A percentile compares a stretch with the other conserved stretches of the same genome.
Evolutionary conservation across 2,797 vertebrate genomes (phyloP).

Genomic region (Centropyge bicolor): DNA sequence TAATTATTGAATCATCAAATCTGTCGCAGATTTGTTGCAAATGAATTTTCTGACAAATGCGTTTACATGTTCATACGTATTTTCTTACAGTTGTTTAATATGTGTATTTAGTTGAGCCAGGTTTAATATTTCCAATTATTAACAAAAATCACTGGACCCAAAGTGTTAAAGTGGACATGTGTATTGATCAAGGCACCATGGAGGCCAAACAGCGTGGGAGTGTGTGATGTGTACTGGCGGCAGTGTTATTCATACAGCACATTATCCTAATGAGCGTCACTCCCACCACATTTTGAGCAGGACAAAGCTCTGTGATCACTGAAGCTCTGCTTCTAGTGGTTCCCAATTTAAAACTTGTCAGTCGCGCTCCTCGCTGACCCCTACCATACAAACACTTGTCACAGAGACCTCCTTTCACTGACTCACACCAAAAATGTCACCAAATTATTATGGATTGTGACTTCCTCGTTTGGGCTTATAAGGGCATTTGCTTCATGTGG

Average conservation of each 20-base stretch:
- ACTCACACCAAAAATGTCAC: background rate
- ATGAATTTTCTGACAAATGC: background rate
- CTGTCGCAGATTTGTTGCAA: too few species aligned
- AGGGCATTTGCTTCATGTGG: background rate
- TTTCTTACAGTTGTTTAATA: background rate
- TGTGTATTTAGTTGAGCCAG: background rate
- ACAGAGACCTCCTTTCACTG: slow-evolving; percentile 40
- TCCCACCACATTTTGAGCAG: slow-evolving; percentile 59
- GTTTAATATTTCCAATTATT: background rate
- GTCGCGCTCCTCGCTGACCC: slow-evolving; percentile 50
- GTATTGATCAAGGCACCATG: slow-evolving; percentile 6
- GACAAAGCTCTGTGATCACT: slow-evolving; percentile 66
- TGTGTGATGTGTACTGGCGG: slow-evolving; percentile 26
- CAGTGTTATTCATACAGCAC: slow-evolving; percentile 63
- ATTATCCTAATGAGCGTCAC: slow-evolving; percentile 70
- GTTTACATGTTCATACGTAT: too few species aligned
- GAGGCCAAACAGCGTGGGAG: slow-evolving; percentile 46
- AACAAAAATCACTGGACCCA: background rate
- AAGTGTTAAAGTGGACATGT: background rate
- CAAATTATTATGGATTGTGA: slow-evolving; percentile 2
- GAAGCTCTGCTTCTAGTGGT: slow-evolving; percentile 55
- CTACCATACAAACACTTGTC: slow-evolving; percentile 31
- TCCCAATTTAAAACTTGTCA: slow-evolving; percentile 66
- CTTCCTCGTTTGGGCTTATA: background rate
- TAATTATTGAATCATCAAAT: background rate